Conservation (phyloP, 2,888 invertebrate genomes). For the Sturmia bella region DNA sequence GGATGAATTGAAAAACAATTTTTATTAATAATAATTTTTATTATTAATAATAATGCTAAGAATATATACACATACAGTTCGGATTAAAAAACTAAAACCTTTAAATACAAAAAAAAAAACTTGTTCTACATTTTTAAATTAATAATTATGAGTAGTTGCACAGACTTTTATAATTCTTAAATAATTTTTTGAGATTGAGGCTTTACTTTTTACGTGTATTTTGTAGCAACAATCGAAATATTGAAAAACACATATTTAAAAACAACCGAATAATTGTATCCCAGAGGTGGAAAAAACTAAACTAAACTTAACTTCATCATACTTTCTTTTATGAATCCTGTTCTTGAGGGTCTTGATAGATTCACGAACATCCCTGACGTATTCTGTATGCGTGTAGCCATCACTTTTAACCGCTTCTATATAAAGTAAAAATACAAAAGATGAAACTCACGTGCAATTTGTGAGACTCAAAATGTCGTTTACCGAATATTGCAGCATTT, state of each 20-base stretch:
- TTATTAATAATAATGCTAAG: too few species aligned
- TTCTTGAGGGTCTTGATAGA: not conserved
- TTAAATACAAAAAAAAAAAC: too few species aligned
- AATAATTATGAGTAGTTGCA: too few species aligned
- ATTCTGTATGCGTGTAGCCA: conserved; percentile 9
- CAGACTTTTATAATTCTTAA: too few species aligned
- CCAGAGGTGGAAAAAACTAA: not conserved
- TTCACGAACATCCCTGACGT: conserved; percentile 12
- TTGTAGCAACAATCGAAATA: not conserved
- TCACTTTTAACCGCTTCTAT: conserved; percentile 9
- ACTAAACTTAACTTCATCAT: not conserved
- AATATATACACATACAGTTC: too few species aligned
- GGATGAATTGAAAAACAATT: too few species aligned
- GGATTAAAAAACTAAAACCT: too few species aligned
- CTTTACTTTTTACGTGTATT: not conserved
- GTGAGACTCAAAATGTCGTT: not conserved
- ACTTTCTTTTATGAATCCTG: conserved; percentile 4
- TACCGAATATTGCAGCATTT: conserved; percentile 6
- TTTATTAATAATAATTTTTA: too few species aligned
- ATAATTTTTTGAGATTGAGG: not conserved
- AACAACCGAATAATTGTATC: not conserved
- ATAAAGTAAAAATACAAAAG: too few species aligned
- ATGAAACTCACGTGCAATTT: not conserved
- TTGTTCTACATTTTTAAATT: too few species aligned
- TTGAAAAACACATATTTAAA: not conserved